phyloP scores from a whole-genome alignment of 2,797 vertebrate species.

The Acanthurus lineatus region DNA sequence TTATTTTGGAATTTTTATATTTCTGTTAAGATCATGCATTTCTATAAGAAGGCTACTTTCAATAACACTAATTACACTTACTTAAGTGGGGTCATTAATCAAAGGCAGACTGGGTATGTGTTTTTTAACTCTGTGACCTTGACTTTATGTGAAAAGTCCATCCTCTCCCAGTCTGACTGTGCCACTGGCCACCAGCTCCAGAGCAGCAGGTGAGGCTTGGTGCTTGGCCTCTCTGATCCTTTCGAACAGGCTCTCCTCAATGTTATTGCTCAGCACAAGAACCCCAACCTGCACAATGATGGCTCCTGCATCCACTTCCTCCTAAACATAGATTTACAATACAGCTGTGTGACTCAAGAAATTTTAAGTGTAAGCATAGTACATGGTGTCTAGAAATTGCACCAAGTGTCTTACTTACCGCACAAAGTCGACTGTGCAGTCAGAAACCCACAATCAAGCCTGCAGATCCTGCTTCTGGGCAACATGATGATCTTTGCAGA shows the following conservation, averaged over 20 bases:
- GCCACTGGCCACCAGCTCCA: conserved; percentile 93
- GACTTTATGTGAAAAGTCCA: conserved; percentile 85
- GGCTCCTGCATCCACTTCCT: conserved; percentile 95
- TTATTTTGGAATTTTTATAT: too few relatives aligned
- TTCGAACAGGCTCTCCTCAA: conserved; percentile 88
- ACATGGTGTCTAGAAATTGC: background rate
- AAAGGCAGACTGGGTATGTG: background rate
- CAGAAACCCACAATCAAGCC: conserved; percentile 90
- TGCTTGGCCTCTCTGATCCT: conserved; percentile 93
- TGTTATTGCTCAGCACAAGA: conserved; percentile 88
- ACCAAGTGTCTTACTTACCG: conserved; percentile 85
- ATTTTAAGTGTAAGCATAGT: too few relatives aligned
- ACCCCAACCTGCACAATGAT: conserved; percentile 94
- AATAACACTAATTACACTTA: too few relatives aligned
- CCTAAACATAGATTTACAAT: conserved; percentile 78
- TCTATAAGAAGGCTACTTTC: too few relatives aligned
- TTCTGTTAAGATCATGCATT: too few relatives aligned
- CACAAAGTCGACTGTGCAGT: conserved; percentile 97
- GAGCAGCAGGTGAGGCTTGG: conserved; percentile 89
- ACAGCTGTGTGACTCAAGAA: fast-evolving
- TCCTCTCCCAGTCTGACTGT: conserved; percentile 85
- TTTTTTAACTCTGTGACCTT: conserved; percentile 1
- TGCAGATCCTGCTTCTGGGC: conserved; percentile 93
- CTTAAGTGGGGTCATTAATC: too few relatives aligned
- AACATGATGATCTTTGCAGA: too few relatives aligned